A percentile compares a stretch with the other conserved stretches of the same genome.
Conservation (phyloP, 2,113 vertebrate genomes). For the Miniopterus natalensis region DNA sequence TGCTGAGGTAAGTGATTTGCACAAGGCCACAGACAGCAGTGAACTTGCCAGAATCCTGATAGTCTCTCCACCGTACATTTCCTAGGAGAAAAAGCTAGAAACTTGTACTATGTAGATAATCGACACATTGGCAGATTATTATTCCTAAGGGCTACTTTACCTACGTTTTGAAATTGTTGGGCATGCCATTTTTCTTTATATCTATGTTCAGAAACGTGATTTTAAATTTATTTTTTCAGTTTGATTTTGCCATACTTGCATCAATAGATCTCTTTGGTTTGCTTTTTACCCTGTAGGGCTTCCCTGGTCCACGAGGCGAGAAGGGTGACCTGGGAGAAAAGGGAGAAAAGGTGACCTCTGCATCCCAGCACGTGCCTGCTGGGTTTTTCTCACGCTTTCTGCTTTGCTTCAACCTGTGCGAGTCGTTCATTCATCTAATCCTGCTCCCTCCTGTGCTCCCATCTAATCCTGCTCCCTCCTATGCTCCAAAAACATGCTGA, state of each 20-base stretch:
- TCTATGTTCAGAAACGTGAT: background rate
- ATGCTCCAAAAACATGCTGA: slow-evolving; percentile 86
- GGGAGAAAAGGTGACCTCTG: slow-evolving; percentile 98
- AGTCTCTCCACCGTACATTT: background rate
- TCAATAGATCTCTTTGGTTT: slow-evolving; percentile 84
- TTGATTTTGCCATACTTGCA: slow-evolving; percentile 6
- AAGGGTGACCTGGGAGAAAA: slow-evolving; percentile 98
- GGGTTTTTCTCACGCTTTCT: slow-evolving; percentile 74
- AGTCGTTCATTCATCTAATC: slow-evolving; percentile 26
- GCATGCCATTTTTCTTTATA: background rate
- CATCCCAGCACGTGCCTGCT: slow-evolving; percentile 71
- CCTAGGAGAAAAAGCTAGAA: background rate
- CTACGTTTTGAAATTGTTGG: background rate
- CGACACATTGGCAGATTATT: background rate
- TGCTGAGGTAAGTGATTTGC: slow-evolving; percentile 8
- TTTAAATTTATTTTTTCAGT: slow-evolving; percentile 40
- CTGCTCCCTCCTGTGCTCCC: too few species aligned
- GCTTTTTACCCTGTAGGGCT: slow-evolving; percentile 92
- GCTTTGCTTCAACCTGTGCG: slow-evolving; percentile 61
- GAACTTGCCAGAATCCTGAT: background rate
- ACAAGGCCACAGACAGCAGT: background rate
- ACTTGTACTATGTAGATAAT: background rate
- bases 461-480: slow-evolving; percentile 66
- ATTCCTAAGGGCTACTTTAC: background rate
- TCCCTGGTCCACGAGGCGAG: slow-evolving; percentile 97